phyloP scores from a whole-genome alignment of 1,140 invertebrate genomes.

The Drosophila elegans region DNA sequence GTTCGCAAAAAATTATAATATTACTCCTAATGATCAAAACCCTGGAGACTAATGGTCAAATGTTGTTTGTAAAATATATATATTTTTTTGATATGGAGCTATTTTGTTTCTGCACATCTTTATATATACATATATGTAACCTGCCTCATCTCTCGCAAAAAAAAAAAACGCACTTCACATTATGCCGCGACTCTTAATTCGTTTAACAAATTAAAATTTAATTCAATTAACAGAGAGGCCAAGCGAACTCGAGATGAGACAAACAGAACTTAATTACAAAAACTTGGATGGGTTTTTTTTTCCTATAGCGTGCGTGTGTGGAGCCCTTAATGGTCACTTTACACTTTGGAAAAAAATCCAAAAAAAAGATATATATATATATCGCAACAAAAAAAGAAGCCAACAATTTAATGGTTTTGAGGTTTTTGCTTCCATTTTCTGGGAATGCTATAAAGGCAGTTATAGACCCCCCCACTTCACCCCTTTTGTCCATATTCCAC shows the following conservation, averaged over 20 bases:
- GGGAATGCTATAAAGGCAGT: slow-evolving; percentile 53
- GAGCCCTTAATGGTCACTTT: slow-evolving; percentile 57
- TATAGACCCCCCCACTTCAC: slow-evolving; percentile 7
- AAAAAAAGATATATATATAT: not conserved
- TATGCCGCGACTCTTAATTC: slow-evolving; percentile 49
- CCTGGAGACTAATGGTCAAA: no score
- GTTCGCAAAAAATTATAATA: no score
- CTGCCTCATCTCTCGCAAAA: slow-evolving; percentile 13
- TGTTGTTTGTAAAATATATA: no score
- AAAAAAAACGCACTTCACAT: slow-evolving; percentile 23
- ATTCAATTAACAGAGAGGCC: slow-evolving; percentile 66
- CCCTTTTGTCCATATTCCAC: not conserved
- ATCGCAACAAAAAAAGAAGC: not conserved
- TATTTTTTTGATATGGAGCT: no score
- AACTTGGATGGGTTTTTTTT: slow-evolving; percentile 8
- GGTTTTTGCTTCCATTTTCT: slow-evolving; percentile 45
- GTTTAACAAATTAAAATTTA: slow-evolving; percentile 73
- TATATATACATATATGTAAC: slow-evolving; percentile 3
- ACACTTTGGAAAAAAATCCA: slow-evolving; percentile 44
- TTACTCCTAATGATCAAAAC: no score
- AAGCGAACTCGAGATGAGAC: slow-evolving; percentile 10
- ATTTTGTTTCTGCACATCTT: no score
- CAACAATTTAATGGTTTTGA: slow-evolving; percentile 48
- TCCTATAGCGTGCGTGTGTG: slow-evolving; percentile 8
- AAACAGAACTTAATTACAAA: slow-evolving; percentile 43